A percentile compares a stretch with the other conserved stretches of the same genome.
phyloP scores from a whole-genome alignment of 2,888 invertebrate species.

The Coelinius sp. region DNA sequence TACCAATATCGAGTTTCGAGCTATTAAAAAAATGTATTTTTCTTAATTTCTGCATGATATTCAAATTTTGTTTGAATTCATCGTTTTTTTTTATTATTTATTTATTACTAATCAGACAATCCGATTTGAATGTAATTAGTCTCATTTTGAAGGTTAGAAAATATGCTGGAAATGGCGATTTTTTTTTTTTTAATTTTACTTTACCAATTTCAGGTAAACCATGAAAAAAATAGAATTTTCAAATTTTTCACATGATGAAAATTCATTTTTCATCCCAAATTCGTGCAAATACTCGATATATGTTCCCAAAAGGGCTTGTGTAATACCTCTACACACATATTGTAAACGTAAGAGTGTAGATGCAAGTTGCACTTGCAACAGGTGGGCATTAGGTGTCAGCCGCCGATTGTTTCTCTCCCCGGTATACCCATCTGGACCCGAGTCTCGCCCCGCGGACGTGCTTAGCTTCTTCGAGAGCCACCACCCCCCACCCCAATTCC shows the following conservation, averaged over 20 bases:
- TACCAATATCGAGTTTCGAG: no score
- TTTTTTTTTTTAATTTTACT: not conserved
- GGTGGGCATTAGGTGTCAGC: constrained; percentile 53
- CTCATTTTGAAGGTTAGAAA: not conserved
- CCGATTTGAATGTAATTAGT: not conserved
- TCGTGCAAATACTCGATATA: no score
- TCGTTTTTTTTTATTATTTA: no score
- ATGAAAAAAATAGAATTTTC: not conserved
- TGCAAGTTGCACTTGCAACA: constrained; percentile 47
- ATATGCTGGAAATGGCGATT: not conserved
- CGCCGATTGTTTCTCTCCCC: constrained; percentile 51
- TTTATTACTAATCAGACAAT: not conserved
- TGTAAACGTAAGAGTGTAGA: constrained; percentile 25
- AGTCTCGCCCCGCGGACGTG: constrained; percentile 41
- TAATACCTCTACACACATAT: not conserved
- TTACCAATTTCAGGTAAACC: not conserved
- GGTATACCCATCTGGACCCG: constrained; percentile 46
- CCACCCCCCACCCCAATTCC: not conserved
- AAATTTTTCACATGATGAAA: no score
- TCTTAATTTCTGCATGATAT: no score
- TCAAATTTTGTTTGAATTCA: no score
- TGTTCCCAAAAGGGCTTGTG: not conserved
- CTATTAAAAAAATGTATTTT: no score
- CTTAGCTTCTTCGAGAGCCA: constrained; percentile 39
- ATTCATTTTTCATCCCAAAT: no score